Percentiles rank a stretch among this genome's conserved stretches.
Conservation (phyloP, 1,140 invertebrate genomes). For the Yoshiicerus persimilis region DNA sequence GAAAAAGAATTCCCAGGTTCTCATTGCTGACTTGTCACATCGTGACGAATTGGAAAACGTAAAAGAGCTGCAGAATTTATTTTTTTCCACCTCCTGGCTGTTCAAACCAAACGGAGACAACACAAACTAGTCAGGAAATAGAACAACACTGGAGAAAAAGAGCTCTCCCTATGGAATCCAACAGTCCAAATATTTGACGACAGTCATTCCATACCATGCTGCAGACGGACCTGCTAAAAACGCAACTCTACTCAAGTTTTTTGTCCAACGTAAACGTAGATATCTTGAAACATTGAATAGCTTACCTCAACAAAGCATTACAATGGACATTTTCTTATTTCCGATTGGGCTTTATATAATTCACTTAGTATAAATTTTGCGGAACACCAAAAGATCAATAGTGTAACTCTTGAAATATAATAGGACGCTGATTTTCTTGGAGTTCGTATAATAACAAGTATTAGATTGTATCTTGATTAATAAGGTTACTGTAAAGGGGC, state of each 20-base stretch:
- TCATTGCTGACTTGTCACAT: slow-evolving; percentile 86
- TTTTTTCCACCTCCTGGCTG: slow-evolving; percentile 94
- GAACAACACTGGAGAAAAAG: slow-evolving; percentile 55
- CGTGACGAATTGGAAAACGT: slow-evolving; percentile 97
- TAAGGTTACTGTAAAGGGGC: neutral
- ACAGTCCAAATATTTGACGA: slow-evolving; percentile 74
- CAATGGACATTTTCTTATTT: neutral
- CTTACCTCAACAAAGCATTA: neutral
- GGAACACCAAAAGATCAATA: neutral
- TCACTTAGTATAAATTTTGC: neutral
- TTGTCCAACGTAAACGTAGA: slow-evolving; percentile 42
- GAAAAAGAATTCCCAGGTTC: slow-evolving; percentile 88
- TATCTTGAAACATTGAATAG: neutral
- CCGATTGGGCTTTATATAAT: neutral
- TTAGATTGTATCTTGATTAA: neutral
- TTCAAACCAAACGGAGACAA: slow-evolving; percentile 91
- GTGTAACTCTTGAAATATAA: neutral
- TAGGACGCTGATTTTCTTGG: neutral
- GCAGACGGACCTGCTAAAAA: slow-evolving; percentile 86
- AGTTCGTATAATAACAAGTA: neutral
- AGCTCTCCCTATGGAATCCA: slow-evolving; percentile 37
- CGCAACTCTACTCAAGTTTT: slow-evolving; percentile 66
- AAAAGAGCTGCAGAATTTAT: slow-evolving; percentile 98
- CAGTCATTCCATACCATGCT: slow-evolving; percentile 93
- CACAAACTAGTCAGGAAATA: slow-evolving; percentile 86